phyloP scores from a whole-genome alignment of 2,113 vertebrate genomes.

The Archilochus colubris region DNA sequence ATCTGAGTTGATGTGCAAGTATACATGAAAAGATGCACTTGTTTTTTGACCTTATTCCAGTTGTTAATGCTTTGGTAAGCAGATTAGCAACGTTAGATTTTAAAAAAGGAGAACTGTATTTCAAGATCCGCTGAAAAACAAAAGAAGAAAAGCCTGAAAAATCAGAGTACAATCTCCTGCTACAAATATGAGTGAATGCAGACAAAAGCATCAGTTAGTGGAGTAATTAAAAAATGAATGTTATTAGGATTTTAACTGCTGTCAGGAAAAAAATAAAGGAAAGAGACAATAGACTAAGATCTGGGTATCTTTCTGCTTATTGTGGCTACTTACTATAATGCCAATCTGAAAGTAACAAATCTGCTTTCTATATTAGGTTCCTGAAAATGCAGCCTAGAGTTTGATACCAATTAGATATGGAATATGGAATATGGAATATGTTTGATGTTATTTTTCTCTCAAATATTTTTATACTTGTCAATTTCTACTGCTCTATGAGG shows the following conservation, averaged over 20 bases:
- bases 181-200: neutral
- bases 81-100: constrained; percentile 35
- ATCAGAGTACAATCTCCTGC: neutral
- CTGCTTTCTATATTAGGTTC: neutral
- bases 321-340: neutral
- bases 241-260: neutral
- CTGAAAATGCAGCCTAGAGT: neutral
- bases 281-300: neutral
- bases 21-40: constrained; percentile 30
- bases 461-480: neutral
- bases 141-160: constrained; percentile 2
- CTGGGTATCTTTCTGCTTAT: neutral
- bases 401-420: neutral
- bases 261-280: neutral
- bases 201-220: neutral
- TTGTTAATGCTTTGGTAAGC: constrained; percentile 34
- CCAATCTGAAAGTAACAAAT: neutral
- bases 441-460: neutral
- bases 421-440: neutral
- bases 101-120: constrained; percentile 20
- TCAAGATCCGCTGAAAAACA: constrained; percentile 35
- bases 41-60: constrained; percentile 41
- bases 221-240: neutral
- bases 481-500: neutral
- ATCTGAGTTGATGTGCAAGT: constrained; percentile 50